Evolutionary conservation across 2,888 invertebrate genomes (phyloP).

Genomic region (Aquatica leii): DNA sequence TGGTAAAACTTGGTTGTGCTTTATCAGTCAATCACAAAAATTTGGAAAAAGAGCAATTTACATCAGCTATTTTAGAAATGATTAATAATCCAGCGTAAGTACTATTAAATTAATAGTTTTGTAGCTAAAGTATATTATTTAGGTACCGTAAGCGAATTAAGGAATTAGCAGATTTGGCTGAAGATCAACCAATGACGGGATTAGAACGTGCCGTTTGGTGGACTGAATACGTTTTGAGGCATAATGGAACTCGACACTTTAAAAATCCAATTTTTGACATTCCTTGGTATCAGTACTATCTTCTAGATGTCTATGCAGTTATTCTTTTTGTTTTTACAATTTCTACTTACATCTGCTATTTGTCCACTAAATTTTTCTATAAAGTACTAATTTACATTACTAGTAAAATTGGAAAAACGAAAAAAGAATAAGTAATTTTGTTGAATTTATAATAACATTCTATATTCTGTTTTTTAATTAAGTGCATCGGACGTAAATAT

Average conservation of each 20-base stretch:
- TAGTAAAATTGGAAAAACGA: no score
- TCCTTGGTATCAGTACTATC: constrained; percentile 42
- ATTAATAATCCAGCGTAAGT: not conserved
- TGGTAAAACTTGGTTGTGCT: not conserved
- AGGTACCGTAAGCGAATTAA: constrained; percentile 44
- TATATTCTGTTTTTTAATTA: no score
- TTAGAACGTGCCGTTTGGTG: constrained; percentile 48
- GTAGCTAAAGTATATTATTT: constrained; percentile 10
- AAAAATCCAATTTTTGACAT: constrained; percentile 34
- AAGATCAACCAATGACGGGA: constrained; percentile 46
- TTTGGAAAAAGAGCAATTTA: not conserved
- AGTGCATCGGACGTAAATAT: no score
- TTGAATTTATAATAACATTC: no score
- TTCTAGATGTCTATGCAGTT: constrained; percentile 42
- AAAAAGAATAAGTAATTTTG: no score
- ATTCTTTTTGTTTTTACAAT: not conserved
- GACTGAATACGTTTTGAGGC: constrained; percentile 49
- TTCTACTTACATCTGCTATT: not conserved
- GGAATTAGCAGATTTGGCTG: constrained; percentile 33
- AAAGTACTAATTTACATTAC: no score
- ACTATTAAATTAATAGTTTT: not conserved
- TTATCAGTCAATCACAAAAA: not conserved
- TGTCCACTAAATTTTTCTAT: not conserved
- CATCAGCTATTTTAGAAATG: not conserved
- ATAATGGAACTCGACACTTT: constrained; percentile 45